Conservation (phyloP, 2,113 vertebrate species). For the Cygnus atratus region DNA sequence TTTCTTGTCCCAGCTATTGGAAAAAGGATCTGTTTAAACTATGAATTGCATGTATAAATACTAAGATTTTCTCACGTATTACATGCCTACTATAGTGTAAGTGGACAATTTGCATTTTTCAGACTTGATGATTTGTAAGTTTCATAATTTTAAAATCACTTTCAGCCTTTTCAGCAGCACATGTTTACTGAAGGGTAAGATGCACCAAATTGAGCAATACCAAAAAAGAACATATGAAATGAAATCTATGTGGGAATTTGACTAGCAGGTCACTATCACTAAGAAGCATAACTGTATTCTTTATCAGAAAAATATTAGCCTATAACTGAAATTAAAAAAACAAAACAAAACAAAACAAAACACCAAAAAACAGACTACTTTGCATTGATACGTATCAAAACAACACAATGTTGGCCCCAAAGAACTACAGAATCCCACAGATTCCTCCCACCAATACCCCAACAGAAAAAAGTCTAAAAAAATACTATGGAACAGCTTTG, state of each 20-base stretch:
- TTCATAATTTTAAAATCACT: background rate
- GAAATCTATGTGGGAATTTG: background rate
- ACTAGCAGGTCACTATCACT: background rate
- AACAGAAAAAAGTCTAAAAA: background rate
- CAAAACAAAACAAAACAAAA: too few species aligned
- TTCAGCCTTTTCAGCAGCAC: background rate
- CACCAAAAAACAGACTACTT: background rate
- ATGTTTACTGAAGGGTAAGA: background rate
- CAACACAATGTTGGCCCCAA: background rate
- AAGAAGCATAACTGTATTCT: background rate
- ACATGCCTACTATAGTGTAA: background rate
- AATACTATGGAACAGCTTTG: background rate
- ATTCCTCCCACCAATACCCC: background rate
- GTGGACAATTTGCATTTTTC: background rate
- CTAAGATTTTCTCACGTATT: background rate
- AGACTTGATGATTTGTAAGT: background rate
- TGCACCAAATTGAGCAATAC: background rate
- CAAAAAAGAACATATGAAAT: background rate
- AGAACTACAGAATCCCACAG: background rate
- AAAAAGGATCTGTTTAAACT: background rate
- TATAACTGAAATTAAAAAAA: background rate
- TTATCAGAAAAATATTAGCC: background rate
- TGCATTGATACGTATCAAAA: background rate
- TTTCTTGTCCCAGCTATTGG: background rate
- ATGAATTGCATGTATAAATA: background rate